Evolutionary conservation across 2,113 vertebrate species (phyloP).

Genomic region (Sinocyclocheilus anophthalmus): DNA sequence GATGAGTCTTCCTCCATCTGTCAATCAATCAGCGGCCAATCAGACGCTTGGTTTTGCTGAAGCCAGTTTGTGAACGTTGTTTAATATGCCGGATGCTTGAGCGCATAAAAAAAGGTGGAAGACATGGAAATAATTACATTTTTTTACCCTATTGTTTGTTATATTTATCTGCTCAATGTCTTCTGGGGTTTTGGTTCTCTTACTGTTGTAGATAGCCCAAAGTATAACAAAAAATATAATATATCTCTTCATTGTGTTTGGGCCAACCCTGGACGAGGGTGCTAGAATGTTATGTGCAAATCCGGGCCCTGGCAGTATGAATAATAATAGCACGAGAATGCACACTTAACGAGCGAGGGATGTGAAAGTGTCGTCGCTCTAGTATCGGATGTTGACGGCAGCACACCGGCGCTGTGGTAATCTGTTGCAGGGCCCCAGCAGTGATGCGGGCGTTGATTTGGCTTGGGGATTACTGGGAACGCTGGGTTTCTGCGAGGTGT

Average conservation of each 20-base stretch:
- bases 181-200: too few species aligned
- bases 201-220: too few species aligned
- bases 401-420: constrained; percentile 12
- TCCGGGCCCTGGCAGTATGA: neutral
- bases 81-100: constrained; percentile 1
- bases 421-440: too few species aligned
- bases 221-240: too few species aligned
- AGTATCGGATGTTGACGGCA: neutral
- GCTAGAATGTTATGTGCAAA: too few species aligned
- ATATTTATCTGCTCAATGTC: too few species aligned
- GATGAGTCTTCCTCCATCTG: constrained; percentile 48
- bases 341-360: neutral
- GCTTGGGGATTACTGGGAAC: neutral
- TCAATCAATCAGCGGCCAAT: constrained; percentile 49
- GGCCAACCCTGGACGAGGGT: too few species aligned
- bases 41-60: constrained; percentile 15
- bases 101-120: neutral
- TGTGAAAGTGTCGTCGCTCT: neutral
- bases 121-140: too few species aligned
- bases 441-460: neutral
- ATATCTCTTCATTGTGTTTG: too few species aligned
- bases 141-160: too few species aligned
- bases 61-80: neutral
- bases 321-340: neutral
- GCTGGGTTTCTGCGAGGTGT: constrained; percentile 14